These are phyloP conservation scores for Caenorhabditis macrosperma DNA, from an alignment of 2,888 invertebrate species.

Conservation along the genomic window DNA sequence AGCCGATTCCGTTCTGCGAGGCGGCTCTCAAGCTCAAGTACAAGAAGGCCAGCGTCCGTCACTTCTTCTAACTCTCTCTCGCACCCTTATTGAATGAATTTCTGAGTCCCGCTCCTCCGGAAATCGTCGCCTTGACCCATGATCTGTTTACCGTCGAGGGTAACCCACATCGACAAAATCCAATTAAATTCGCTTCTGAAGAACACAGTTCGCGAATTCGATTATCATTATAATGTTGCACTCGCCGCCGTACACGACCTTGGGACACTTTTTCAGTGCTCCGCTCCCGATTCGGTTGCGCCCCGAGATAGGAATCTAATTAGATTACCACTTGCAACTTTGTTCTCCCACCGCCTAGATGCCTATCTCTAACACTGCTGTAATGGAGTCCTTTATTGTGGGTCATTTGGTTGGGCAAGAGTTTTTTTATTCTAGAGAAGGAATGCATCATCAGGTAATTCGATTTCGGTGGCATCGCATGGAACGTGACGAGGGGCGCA, in stretches of 20 bases:
- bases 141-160: conserved; percentile 30
- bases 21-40: conserved; percentile 58
- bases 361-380: conserved; percentile 9
- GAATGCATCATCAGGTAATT: neutral
- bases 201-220: conserved; percentile 29
- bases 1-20: conserved; percentile 67
- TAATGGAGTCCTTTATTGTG: conserved; percentile 31
- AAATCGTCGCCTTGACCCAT: conserved; percentile 40
- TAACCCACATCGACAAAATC: conserved; percentile 46
- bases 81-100: conserved; percentile 2
- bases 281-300: conserved; percentile 35
- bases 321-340: conserved; percentile 42
- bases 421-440: conserved; percentile 8
- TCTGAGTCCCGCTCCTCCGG: neutral
- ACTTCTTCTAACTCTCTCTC: conserved; percentile 33
- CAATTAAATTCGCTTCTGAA: conserved; percentile 29
- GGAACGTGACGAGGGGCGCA: conserved; percentile 38
- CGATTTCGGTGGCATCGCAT: neutral
- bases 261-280: conserved; percentile 14
- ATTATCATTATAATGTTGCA: conserved; percentile 56
- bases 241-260: conserved; percentile 25
- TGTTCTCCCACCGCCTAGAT: conserved; percentile 24
- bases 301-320: conserved; percentile 49
- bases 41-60: conserved; percentile 37
- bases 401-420: conserved; percentile 35